These are phyloP conservation scores for Elaeidobius kamerunicus DNA, from an alignment of 2,888 invertebrate genomes.

Conservation along the genomic window DNA sequence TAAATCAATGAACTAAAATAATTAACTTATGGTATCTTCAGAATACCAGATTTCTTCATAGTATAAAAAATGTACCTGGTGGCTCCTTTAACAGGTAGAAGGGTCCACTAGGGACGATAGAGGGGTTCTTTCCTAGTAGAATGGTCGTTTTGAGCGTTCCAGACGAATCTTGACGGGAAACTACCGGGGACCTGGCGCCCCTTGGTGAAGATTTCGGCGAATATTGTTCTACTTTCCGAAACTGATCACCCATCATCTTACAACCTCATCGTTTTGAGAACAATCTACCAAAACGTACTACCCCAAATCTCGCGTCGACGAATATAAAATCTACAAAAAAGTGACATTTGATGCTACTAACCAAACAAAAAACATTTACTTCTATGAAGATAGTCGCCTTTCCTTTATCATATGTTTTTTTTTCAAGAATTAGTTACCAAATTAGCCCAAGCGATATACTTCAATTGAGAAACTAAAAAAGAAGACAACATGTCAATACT, in stretches of 20 bases:
- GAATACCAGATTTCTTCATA: not conserved
- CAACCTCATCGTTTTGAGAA: constrained; percentile 51
- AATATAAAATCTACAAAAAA: constrained; percentile 4
- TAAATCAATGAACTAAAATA: too few relatives aligned
- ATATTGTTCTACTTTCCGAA: constrained; percentile 89
- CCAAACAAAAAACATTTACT: constrained; percentile 14
- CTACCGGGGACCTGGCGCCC: constrained; percentile 92
- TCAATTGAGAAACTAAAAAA: too few relatives aligned
- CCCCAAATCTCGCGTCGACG: constrained; percentile 7
- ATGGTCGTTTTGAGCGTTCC: constrained; percentile 97
- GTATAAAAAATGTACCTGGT: constrained; percentile 63
- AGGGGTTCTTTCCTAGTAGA: constrained; percentile 94
- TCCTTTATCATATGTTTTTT: too few relatives aligned
- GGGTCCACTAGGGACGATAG: constrained; percentile 95
- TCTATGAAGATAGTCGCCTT: not conserved
- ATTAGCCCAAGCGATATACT: too few relatives aligned
- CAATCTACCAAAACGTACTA: constrained; percentile 24
- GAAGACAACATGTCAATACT: too few relatives aligned
- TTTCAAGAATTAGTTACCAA: too few relatives aligned
- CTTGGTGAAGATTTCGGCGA: constrained; percentile 93
- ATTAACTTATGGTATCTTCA: not conserved
- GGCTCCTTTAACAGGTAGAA: constrained; percentile 98
- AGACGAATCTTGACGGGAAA: constrained; percentile 93
- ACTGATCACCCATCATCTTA: constrained; percentile 91
- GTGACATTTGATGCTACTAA: constrained; percentile 10